Conservation (phyloP, 2,888 invertebrate species). For the Patella caerulea region DNA sequence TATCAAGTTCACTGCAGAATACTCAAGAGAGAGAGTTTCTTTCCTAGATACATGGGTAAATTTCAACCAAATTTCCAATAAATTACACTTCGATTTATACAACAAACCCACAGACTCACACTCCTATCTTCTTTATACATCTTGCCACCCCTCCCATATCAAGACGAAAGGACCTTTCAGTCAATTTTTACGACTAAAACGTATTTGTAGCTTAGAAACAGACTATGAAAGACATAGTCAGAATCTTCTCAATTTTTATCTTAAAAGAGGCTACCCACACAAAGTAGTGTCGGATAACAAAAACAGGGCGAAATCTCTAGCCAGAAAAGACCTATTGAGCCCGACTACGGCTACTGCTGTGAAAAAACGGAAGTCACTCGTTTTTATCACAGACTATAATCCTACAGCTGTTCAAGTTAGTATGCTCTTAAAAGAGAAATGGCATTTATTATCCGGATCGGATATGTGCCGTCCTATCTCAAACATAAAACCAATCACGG, state of each 20-base stretch:
- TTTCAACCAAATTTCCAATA: no score
- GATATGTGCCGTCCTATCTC: background rate
- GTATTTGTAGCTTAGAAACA: background rate
- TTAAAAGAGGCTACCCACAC: background rate
- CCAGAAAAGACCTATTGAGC: background rate
- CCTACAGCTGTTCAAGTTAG: background rate
- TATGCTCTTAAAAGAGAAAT: background rate
- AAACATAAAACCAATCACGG: background rate
- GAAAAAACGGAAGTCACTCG: background rate
- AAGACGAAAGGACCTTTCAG: no score
- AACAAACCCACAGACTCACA: no score
- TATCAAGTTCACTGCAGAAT: background rate
- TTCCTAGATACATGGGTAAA: no score
- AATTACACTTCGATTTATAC: no score
- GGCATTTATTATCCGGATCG: background rate
- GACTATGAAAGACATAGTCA: background rate
- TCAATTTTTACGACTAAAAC: background rate
- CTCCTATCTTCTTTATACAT: background rate
- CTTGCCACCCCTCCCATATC: background rate
- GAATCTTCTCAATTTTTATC: background rate
- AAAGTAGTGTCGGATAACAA: background rate
- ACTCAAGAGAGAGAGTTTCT: no score
- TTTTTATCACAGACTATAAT: background rate
- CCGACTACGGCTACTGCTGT: background rate
- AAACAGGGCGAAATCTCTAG: background rate